Base-by-base conservation (phyloP, 2,113 vertebrate genomes). In the Saccopteryx bilineata region DNA sequence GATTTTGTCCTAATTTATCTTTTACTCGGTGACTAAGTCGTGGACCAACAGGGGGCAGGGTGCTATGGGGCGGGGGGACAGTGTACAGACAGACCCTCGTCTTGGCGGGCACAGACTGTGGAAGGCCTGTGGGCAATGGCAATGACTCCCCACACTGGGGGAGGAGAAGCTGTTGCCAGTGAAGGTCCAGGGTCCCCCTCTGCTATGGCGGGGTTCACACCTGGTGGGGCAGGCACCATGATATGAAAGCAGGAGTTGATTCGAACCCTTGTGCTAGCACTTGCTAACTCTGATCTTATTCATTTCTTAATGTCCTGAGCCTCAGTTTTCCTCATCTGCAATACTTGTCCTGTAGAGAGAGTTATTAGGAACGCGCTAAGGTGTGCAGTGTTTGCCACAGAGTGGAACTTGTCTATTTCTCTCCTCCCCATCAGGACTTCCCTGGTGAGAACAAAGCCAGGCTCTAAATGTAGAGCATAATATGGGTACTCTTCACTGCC, bases 401-500 rank as follows among this genome's bases (percentile, higher is more conserved):
- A 50, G 52, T n/a, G 18, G 46, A 23, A 8, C 5, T 11, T 17
- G 2, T 10, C 13, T 8, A 60, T 52, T 13, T 72, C 52, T 58
- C 15, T 33, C 68, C 39, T 86, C 28, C 69, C 26, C 15, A 7
- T 0, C 4, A 31, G 7, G 48, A 79, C 50, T 24, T 78, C 7
- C 7, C 23, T 39, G 9, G 33, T 3, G 18, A 52, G 76, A 39
- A 46, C 24, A 17, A 26, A 91, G 52, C 58, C 74, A 7, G 15
- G 2, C 26, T 71, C 76, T 61, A 48, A 63, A 2, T 8, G 21
- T 33, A 31, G 66, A 83, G 24, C 7, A 5, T 7, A 46, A 17
- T 1, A 1, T 8, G 14, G 52, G 7, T 7, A 0, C 8, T 31
- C 46, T 83, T 33, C 7, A 0, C 14, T 39, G 4, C 12, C 15